Percentiles rank a stretch among this genome's conserved stretches.
phyloP scores from a whole-genome alignment of 2,113 vertebrate genomes.

The Misgurnus anguillicaudatus region DNA sequence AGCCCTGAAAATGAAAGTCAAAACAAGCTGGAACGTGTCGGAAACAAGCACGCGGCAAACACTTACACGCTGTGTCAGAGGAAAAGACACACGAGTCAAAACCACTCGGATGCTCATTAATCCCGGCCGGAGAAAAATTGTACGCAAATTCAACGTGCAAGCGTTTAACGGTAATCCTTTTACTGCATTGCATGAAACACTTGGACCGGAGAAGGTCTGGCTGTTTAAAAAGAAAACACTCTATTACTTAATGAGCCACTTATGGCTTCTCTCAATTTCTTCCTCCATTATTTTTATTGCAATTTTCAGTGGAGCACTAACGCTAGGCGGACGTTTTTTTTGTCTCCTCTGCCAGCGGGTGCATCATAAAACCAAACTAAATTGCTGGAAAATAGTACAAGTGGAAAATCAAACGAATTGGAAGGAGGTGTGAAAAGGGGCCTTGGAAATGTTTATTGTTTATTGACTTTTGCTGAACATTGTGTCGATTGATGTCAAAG shows the following conservation, averaged over 20 bases:
- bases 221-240: conserved; percentile 65
- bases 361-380: conserved; percentile 52
- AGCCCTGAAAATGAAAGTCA: conserved; percentile 20
- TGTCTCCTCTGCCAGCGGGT: conserved; percentile 38
- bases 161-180: conserved; percentile 58
- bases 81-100: not conserved
- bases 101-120: not conserved
- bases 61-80: not conserved
- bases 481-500: not conserved
- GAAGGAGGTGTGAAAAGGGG: not conserved
- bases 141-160: conserved; percentile 6
- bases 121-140: not conserved
- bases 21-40: not conserved
- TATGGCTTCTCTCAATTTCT: conserved; percentile 65
- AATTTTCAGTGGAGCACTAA: conserved; percentile 63
- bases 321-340: conserved; percentile 51
- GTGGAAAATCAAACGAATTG: conserved; percentile 16
- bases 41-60: not conserved
- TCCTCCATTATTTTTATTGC: conserved; percentile 69
- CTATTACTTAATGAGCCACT: conserved; percentile 70
- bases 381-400: conserved; percentile 48
- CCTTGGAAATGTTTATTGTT: conserved; percentile 22
- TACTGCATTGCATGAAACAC: conserved; percentile 50
- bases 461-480: not conserved
- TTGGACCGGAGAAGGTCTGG: conserved; percentile 35